Evolutionary conservation across 1,140 invertebrate genomes (phyloP).

Genomic region (Heterodera schachtii): DNA sequence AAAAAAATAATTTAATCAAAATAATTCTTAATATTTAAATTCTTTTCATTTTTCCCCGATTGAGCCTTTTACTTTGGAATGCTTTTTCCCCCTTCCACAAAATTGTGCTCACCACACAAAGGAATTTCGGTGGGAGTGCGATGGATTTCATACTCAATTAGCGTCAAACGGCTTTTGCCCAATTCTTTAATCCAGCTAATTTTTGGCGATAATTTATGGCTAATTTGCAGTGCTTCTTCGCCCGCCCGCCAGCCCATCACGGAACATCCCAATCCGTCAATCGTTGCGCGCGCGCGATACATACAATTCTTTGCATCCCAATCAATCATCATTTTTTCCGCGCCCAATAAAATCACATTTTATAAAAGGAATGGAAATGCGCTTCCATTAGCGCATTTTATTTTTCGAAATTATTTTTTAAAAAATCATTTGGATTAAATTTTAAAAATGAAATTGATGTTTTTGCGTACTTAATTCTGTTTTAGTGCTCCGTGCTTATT

Average conservation of each 20-base stretch:
- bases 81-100: background rate
- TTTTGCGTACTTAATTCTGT: no score
- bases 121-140: background rate
- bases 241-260: background rate
- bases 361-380: background rate
- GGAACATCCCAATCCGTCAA: conserved; percentile 2
- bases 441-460: no score
- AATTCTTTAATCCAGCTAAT: conserved; percentile 1
- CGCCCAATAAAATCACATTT: background rate
- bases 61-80: no score
- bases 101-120: background rate
- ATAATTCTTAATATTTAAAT: no score
- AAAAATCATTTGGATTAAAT: no score
- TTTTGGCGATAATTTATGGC: background rate
- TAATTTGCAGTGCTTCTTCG: background rate
- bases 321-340: no score
- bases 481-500: no score
- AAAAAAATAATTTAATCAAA: no score
- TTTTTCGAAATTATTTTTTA: no score
- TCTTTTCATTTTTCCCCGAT: no score
- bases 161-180: background rate
- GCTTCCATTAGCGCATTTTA: no score
- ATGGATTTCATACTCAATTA: background rate
- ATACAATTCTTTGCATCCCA: background rate
- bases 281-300: no score